These are phyloP conservation scores for Progne subis DNA, from an alignment of 2,113 vertebrate species.

Conservation along the genomic window DNA sequence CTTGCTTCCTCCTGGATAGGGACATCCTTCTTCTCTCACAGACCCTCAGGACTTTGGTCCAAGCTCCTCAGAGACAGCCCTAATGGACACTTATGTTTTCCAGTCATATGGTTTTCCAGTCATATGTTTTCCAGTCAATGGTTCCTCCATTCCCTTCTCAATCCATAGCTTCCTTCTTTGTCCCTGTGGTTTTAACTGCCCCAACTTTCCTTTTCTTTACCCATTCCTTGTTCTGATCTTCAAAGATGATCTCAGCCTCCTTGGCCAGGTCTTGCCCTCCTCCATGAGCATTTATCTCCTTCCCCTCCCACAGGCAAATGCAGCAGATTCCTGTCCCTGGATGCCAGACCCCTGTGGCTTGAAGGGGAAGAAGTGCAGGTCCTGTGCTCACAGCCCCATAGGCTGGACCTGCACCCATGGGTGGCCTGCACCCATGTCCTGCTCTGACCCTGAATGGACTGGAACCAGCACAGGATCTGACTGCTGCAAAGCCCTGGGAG, in stretches of 20 bases:
- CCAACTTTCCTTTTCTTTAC: neutral
- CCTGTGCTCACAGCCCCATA: neutral
- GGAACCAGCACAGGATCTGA: neutral
- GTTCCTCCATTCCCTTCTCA: neutral
- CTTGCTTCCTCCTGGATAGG: neutral
- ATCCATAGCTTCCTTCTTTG: neutral
- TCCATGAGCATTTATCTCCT: neutral
- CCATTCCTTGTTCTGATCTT: neutral
- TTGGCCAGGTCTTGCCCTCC: neutral
- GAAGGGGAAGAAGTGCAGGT: neutral
- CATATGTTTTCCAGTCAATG: neutral
- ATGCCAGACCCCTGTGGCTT: neutral
- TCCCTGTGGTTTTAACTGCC: neutral
- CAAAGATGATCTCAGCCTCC: neutral
- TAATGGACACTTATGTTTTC: neutral
- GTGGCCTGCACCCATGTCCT: neutral
- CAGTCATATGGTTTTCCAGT: neutral
- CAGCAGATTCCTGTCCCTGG: neutral
- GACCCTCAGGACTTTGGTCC: neutral
- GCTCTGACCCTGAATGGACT: accelerated
- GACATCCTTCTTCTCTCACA: neutral
- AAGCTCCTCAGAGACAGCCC: neutral
- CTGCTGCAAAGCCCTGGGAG: neutral
- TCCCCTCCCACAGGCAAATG: neutral
- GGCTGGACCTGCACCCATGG: neutral